Percentiles rank a stretch among this genome's conserved stretches.
Evolutionary conservation across 2,797 vertebrate genomes (phyloP).

Genomic region (Hydrolagus colliei): DNA sequence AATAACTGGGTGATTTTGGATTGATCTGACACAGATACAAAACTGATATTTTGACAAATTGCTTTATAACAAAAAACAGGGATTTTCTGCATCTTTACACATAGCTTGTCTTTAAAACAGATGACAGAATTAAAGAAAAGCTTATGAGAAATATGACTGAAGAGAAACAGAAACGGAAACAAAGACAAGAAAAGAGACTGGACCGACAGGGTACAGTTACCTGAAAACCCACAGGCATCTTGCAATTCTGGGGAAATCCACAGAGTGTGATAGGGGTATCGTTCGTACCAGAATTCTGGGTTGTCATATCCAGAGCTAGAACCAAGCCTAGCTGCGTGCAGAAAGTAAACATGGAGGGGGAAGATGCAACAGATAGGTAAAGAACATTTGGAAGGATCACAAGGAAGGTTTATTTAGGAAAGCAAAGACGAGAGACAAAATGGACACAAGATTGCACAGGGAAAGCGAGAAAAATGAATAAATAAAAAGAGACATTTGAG

Average conservation of each 20-base stretch:
- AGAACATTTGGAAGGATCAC: slow-evolving; percentile 35
- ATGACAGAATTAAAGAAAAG: background rate
- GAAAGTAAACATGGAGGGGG: slow-evolving; percentile 3
- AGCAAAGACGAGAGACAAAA: slow-evolving; percentile 29
- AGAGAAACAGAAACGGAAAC: background rate
- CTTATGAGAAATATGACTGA: background rate
- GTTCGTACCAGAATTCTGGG: slow-evolving; percentile 14
- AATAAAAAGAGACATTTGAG: slow-evolving; percentile 16
- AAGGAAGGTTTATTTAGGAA: background rate
- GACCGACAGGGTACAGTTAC: background rate
- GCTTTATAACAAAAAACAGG: too few relatives aligned
- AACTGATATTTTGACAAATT: too few relatives aligned
- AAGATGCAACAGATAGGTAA: slow-evolving; percentile 29
- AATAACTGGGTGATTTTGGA: background rate
- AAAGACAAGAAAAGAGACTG: background rate
- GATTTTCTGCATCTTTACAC: too few relatives aligned
- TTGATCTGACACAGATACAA: too few relatives aligned
- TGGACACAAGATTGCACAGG: slow-evolving; percentile 25
- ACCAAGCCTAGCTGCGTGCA: slow-evolving; percentile 28
- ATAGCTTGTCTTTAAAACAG: background rate
- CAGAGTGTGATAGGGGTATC: background rate
- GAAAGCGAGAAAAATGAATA: slow-evolving; percentile 30
- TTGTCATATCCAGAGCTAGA: slow-evolving; percentile 29
- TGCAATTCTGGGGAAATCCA: slow-evolving; percentile 25
- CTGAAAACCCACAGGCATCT: background rate